A percentile compares a stretch with the other conserved stretches of the same genome.
phyloP scores from a whole-genome alignment of 53 echinoderm and acorn worm genomes.

The Zoroaster sp. region DNA sequence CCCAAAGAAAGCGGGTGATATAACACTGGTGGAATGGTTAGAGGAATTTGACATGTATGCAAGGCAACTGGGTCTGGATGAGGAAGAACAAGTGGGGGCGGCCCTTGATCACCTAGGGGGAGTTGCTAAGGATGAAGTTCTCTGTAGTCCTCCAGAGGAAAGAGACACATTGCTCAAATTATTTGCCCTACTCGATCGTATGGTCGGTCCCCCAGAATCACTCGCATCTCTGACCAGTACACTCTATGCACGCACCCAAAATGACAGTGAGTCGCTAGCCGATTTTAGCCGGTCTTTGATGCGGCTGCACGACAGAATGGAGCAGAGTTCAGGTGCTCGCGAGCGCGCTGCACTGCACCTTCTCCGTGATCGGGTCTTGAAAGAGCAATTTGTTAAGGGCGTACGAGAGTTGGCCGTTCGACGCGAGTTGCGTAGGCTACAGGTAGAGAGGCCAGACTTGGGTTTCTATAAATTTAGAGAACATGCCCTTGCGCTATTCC shows the following conservation, averaged over 20 bases:
- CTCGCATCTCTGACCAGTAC: not conserved
- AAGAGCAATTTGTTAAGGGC: no score
- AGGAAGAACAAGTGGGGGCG: not conserved
- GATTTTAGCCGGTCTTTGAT: not conserved
- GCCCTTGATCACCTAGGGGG: not conserved
- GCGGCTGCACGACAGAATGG: not conserved
- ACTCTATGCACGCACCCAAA: not conserved
- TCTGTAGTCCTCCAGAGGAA: not conserved
- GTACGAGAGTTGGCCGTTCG: not conserved
- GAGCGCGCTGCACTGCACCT: no score
- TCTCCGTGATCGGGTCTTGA: not conserved
- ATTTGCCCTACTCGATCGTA: not conserved
- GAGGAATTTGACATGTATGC: not conserved
- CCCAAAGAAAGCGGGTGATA: no score
- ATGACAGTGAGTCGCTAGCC: not conserved
- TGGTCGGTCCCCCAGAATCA: not conserved
- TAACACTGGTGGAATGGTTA: not conserved
- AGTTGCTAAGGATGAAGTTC: not conserved
- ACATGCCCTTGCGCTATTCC: not conserved
- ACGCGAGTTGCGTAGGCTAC: not conserved
- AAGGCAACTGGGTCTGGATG: no score
- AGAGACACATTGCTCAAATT: not conserved
- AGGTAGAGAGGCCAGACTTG: no score
- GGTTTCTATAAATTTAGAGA: not conserved
- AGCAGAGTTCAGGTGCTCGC: not conserved